A percentile compares a stretch with the other conserved stretches of the same genome.
These are phyloP conservation scores for Dynastes maya DNA, from an alignment of 2,888 invertebrate genomes.

Conservation along the genomic window DNA sequence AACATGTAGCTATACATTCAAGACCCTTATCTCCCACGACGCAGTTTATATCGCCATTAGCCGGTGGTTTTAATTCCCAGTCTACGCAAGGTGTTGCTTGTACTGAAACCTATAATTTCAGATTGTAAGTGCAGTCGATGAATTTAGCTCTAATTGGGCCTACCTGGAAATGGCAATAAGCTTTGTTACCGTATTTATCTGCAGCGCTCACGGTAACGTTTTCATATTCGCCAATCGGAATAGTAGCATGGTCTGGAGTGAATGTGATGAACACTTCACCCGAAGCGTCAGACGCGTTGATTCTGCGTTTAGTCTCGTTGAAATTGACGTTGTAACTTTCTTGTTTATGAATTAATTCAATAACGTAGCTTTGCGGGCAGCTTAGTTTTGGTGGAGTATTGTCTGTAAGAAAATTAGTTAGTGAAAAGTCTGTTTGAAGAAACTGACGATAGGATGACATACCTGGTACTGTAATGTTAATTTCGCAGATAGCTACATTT, in stretches of 20 bases:
- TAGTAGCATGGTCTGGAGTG: slow-evolving; percentile 87
- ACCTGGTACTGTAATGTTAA: slow-evolving; percentile 93
- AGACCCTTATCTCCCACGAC: slow-evolving; percentile 86
- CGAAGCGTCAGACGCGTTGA: slow-evolving; percentile 90
- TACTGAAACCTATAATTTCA: slow-evolving; percentile 79
- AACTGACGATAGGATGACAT: slow-evolving; percentile 41
- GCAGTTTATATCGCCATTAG: slow-evolving; percentile 91
- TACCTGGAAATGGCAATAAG: slow-evolving; percentile 93
- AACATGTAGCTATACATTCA: slow-evolving; percentile 92
- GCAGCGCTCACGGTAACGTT: slow-evolving; percentile 93
- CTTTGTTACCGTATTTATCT: slow-evolving; percentile 90
- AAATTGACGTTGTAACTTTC: slow-evolving; percentile 93
- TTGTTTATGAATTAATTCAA: slow-evolving; percentile 91
- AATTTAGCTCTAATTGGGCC: slow-evolving; percentile 33
- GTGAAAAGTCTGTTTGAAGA: slow-evolving; percentile 8
- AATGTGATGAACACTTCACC: slow-evolving; percentile 90
- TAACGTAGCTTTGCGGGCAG: slow-evolving; percentile 95
- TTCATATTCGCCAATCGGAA: slow-evolving; percentile 90
- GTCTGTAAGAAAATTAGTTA: slow-evolving; percentile 72
- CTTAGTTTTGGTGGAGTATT: slow-evolving; percentile 92
- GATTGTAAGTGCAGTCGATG: neutral
- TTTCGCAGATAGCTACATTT: slow-evolving; percentile 97
- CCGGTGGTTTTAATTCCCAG: slow-evolving; percentile 93
- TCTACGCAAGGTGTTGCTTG: slow-evolving; percentile 95
- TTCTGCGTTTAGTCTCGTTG: slow-evolving; percentile 88